These are phyloP conservation scores for Anolis carolinensis DNA, from an alignment of 2,113 vertebrate genomes.

Conservation along the genomic window DNA sequence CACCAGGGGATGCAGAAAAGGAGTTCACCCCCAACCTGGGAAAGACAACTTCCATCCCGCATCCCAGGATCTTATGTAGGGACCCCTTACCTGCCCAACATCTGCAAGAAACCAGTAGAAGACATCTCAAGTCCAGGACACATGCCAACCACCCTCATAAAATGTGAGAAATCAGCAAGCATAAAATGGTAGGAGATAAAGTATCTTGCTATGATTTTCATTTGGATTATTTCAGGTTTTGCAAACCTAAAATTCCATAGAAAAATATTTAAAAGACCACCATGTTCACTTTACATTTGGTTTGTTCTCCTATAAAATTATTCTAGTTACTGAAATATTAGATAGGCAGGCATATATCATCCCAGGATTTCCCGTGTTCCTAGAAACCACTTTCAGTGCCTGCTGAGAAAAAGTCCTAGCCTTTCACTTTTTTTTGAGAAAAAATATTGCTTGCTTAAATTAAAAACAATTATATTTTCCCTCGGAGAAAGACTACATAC, in stretches of 20 bases:
- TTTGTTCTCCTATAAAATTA: not conserved
- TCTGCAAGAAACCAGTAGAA: no score
- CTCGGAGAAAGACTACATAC: conserved; percentile 3
- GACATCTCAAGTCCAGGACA: no score
- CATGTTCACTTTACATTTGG: not conserved
- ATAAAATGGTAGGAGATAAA: not conserved
- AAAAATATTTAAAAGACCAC: not conserved
- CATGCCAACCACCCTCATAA: no score
- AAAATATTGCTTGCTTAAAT: conserved; percentile 26
- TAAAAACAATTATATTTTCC: conserved; percentile 15
- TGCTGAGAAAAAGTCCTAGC: not conserved
- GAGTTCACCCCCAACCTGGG: no score
- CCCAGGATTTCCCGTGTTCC: not conserved
- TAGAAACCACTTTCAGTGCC: conserved; percentile 15
- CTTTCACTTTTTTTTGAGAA: conserved; percentile 10
- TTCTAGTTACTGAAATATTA: not conserved
- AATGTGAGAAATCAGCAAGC: no score
- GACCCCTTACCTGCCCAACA: no score
- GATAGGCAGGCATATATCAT: not conserved
- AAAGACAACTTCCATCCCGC: no score
- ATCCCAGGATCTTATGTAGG: no score
- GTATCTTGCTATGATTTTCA: not conserved
- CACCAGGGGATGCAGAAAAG: no score
- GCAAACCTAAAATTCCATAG: not conserved
- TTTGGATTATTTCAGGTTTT: not conserved